phyloP scores from a whole-genome alignment of 2,113 vertebrate species.

The Psilopsiagon aurifrons region DNA sequence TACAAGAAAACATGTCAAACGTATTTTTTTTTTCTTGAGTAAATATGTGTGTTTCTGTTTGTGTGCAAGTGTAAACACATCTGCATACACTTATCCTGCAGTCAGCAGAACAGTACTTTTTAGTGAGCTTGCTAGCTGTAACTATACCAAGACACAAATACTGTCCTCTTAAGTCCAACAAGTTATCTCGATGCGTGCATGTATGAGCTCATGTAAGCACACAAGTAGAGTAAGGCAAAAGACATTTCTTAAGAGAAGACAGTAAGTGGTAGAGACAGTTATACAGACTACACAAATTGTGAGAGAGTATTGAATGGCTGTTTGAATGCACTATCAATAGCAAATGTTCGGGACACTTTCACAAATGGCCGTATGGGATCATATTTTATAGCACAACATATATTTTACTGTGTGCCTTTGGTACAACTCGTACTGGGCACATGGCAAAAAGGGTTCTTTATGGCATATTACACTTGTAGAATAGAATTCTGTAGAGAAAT shows the following conservation, averaged over 20 bases:
- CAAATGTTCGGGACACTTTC: not conserved
- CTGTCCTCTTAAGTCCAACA: not conserved
- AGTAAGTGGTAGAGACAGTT: not conserved
- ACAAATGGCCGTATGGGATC: not conserved
- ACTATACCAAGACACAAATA: not conserved
- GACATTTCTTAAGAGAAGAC: not conserved
- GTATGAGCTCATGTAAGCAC: not conserved
- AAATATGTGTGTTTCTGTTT: not conserved
- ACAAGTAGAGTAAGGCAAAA: not conserved
- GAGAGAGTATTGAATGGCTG: not conserved
- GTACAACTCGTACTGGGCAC: not conserved
- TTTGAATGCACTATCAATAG: not conserved
- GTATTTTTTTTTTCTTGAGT: not conserved
- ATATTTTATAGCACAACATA: not conserved
- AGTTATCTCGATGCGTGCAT: not conserved
- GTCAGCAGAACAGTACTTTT: not conserved
- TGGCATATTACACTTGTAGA: not conserved
- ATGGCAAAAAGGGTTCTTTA: not conserved
- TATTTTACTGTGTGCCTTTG: not conserved
- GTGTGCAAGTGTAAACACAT: not conserved
- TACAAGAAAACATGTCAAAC: not conserved
- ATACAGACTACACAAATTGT: not conserved
- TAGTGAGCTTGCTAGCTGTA: not conserved
- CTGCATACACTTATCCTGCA: not conserved
- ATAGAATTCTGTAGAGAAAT: not conserved